Conservation (phyloP, 2,888 invertebrate genomes). For the Stenotaenia linearis region DNA sequence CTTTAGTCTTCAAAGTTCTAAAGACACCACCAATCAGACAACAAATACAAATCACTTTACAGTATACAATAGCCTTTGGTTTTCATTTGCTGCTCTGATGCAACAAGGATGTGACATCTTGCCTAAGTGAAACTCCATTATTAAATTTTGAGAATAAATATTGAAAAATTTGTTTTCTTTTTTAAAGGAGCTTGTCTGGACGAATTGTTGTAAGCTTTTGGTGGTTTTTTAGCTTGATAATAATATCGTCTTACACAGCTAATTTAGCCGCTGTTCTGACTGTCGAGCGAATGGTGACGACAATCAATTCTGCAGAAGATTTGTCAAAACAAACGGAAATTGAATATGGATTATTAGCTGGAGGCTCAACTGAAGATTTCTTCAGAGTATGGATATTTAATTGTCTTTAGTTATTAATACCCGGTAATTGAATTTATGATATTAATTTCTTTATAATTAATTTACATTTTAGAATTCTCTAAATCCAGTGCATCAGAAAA, state of each 20-base stretch:
- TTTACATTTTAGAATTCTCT: conserved; percentile 63
- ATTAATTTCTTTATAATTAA: conserved; percentile 31
- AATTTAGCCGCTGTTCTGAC: conserved; percentile 97
- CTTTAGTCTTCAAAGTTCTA: conserved; percentile 90
- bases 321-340: conserved; percentile 88
- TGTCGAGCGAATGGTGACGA: conserved; percentile 90
- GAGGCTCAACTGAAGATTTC: conserved; percentile 78
- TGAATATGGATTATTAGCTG: conserved; percentile 75
- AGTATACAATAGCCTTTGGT: conserved; percentile 94
- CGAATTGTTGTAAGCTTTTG: conserved; percentile 96
- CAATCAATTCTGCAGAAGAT: conserved; percentile 89
- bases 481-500: conserved; percentile 77
- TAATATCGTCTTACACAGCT: conserved; percentile 97
- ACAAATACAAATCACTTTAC: conserved; percentile 84
- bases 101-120: conserved; percentile 97
- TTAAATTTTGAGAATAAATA: background rate
- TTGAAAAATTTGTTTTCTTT: background rate
- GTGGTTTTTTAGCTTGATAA: conserved; percentile 99
- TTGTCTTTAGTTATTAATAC: no score
- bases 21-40: no score
- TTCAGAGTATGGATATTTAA: conserved; percentile 62
- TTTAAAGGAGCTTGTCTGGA: conserved; percentile 79
- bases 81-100: conserved; percentile 95
- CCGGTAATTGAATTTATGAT: no score
- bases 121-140: conserved; percentile 61